Conservation (phyloP, 2,113 vertebrate genomes). For the Gopherus evgoodei region DNA sequence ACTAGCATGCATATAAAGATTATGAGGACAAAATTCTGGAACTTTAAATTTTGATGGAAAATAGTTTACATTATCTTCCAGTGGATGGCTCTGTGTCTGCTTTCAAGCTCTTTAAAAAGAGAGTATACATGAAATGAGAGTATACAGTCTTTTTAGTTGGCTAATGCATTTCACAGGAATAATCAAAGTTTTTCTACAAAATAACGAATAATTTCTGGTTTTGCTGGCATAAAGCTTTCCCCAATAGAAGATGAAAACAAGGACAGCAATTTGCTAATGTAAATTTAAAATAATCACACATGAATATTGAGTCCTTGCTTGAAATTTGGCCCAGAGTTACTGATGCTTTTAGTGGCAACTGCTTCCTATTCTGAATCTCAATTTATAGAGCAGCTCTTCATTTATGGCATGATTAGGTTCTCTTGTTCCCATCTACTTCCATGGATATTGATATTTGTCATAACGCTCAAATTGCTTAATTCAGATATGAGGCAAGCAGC, state of each 20-base stretch:
- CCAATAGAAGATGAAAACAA: neutral
- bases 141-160: neutral
- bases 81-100: rapidly evolving
- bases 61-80: neutral
- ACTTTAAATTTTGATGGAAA: neutral
- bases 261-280: neutral
- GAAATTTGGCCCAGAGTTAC: neutral
- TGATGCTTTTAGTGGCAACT: neutral
- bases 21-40: neutral
- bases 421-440: neutral
- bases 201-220: neutral
- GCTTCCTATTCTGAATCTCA: neutral
- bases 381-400: neutral
- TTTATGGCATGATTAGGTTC: neutral
- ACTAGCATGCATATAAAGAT: neutral
- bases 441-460: neutral
- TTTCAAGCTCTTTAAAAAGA: neutral
- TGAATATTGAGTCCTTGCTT: neutral
- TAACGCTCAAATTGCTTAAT: neutral
- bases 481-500: neutral
- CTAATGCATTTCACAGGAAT: rapidly evolving
- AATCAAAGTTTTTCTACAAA: neutral
- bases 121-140: neutral
- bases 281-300: neutral
- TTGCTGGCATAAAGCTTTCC: neutral